Conservation (phyloP, 2,113 vertebrate genomes). For the Porphyrio hochstetteri region DNA sequence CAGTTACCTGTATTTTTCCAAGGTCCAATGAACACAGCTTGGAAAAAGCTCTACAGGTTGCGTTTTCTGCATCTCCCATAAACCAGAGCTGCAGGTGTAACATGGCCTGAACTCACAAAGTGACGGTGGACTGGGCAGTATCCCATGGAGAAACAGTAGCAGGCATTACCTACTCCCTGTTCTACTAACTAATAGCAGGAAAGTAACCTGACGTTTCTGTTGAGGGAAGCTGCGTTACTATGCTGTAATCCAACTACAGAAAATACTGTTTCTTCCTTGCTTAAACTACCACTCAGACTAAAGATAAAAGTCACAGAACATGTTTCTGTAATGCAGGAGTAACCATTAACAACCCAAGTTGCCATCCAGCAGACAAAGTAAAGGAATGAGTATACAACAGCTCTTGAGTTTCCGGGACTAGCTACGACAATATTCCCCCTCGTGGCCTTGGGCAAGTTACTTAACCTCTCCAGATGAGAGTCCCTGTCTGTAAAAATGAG, state of each 20-base stretch:
- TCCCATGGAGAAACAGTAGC: not conserved
- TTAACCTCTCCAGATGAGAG: constrained; percentile 47
- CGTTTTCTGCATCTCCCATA: not conserved
- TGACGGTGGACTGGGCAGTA: not conserved
- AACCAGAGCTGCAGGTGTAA: not conserved
- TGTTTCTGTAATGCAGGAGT: not conserved
- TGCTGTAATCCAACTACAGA: not conserved
- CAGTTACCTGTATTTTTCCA: not conserved
- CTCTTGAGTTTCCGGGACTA: not conserved
- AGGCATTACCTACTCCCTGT: not conserved
- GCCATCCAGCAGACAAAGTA: not conserved
- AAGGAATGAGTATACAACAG: not conserved
- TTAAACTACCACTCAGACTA: not conserved
- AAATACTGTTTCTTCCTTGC: not conserved
- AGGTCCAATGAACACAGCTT: not conserved
- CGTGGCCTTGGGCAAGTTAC: constrained; percentile 29
- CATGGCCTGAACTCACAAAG: not conserved
- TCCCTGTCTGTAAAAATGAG: constrained; percentile 24
- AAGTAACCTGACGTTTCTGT: not conserved
- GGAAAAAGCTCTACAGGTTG: not conserved
- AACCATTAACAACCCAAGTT: not conserved
- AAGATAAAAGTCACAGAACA: not conserved
- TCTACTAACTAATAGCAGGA: not conserved
- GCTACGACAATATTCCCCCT: not conserved
- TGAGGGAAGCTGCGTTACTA: not conserved